These are phyloP conservation scores for Rhaphigaster nebulosa DNA, from an alignment of 2,888 invertebrate genomes.

Conservation along the genomic window DNA sequence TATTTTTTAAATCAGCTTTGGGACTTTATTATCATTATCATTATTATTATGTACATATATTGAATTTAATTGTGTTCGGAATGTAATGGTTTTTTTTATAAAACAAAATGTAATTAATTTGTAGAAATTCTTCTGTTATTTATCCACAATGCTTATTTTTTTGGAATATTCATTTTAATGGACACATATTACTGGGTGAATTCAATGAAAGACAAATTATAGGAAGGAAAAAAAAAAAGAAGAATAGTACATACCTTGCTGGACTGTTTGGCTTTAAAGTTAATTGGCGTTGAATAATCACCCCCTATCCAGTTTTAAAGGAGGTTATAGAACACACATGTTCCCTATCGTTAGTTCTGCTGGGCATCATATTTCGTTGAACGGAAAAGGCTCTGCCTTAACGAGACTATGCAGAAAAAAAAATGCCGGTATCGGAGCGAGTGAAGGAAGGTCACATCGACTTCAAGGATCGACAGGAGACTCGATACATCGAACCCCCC, in stretches of 20 bases:
- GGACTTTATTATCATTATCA: too few species aligned
- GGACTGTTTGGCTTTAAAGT: neutral
- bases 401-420: neutral
- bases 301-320: neutral
- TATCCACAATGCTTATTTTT: too few species aligned
- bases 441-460: neutral
- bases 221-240: neutral
- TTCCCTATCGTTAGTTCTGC: neutral
- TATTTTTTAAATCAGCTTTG: too few species aligned
- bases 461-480: neutral
- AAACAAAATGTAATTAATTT: too few species aligned
- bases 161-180: too few species aligned
- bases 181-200: too few species aligned
- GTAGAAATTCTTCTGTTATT: too few species aligned
- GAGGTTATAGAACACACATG: neutral
- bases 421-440: neutral
- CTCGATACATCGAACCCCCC: constrained; percentile 33
- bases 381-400: neutral
- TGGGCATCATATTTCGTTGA: neutral
- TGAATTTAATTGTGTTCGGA: too few species aligned
- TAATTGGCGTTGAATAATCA: constrained; percentile 3
- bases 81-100: too few species aligned
- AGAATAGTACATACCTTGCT: neutral
- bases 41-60: too few species aligned
- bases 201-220: neutral